Base-by-base conservation (phyloP, 2,113 vertebrate genomes). In the Triplophysa rosa region DNA sequence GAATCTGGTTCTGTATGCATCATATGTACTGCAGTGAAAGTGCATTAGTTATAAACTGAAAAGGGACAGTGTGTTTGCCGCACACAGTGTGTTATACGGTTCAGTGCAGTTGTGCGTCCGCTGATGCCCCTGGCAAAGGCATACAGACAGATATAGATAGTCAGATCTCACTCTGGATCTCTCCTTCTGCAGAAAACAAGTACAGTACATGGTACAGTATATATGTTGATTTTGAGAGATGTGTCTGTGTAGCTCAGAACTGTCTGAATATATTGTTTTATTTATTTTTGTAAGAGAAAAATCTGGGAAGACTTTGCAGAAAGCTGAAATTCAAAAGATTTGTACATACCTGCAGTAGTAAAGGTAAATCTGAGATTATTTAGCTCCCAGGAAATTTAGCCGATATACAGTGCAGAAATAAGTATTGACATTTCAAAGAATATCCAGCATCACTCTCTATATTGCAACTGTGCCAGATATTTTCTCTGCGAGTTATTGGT, bases 21-120 rank as follows among this genome's bases (percentile, higher is more conserved):
- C 65, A 80, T 75, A 82, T 82, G 80, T 69, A 81, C 78, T 84
- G 83, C 80, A 84, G 83, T 78, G 69, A 79, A 68, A 68, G 52
- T 37, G 69, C 76, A 84, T 84, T 84, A 82, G 83, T 84, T 84
- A 84, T 75, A 75, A 75, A 75, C 58, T 75, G 58, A 75, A 63
- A 75, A 74, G 72, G 23, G 72, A 29, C 21, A 19, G 72, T 75
- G 72, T 63, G 21, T 63, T 62, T 75, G 71, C 21, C 37, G 67
- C 23, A 58, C 29, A 58, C 69, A 21, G 54, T 45, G n/a, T 73
- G 26, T 59, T 33, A n/a, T 16, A 12, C 17, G 16, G 14, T 63
- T 75, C 42, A 63, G n/a, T 73, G 70, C 56, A 37, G 68, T 71
- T 58, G 49, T 26, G 8, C 4, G 1, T 6, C n/a, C 2, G 54